These are phyloP conservation scores for Oncorhynchus gorbuscha DNA, from an alignment of 2,113 vertebrate species.

Conservation along the genomic window DNA sequence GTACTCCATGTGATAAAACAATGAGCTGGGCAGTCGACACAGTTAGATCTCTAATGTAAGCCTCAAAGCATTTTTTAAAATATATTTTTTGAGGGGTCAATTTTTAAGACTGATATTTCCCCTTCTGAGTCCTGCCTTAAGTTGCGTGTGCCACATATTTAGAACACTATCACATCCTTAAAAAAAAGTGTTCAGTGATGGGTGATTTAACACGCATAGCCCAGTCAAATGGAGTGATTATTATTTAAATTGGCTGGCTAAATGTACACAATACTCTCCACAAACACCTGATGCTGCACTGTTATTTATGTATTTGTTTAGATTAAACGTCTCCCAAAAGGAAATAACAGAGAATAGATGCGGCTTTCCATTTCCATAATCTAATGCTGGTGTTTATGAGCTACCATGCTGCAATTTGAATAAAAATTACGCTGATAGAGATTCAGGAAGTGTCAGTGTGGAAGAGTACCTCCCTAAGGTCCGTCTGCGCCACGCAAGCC, in stretches of 20 bases:
- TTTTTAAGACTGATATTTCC: background rate
- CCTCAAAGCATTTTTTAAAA: conserved; percentile 15
- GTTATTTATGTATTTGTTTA: conserved; percentile 71
- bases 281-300: conserved; percentile 68
- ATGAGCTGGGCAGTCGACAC: too few relatives aligned
- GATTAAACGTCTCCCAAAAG: conserved; percentile 76
- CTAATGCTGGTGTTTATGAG: conserved; percentile 74
- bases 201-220: conserved; percentile 62
- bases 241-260: conserved; percentile 67
- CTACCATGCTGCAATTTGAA: conserved; percentile 60
- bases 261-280: conserved; percentile 72
- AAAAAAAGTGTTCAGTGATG: conserved; percentile 70
- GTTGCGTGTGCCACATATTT: conserved; percentile 26
- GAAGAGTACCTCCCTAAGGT: conserved; percentile 55
- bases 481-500: conserved; percentile 28
- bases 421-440: conserved; percentile 62
- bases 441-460: conserved; percentile 41
- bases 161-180: conserved; percentile 66
- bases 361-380: conserved; percentile 77
- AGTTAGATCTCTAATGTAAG: too few relatives aligned
- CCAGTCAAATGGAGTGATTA: conserved; percentile 63
- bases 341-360: conserved; percentile 72
- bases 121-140: too few relatives aligned
- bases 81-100: conserved; percentile 53
- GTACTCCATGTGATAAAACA: too few relatives aligned